Evolutionary conservation across 2,797 vertebrate genomes (phyloP).

Genomic region (Apogon talboti): DNA sequence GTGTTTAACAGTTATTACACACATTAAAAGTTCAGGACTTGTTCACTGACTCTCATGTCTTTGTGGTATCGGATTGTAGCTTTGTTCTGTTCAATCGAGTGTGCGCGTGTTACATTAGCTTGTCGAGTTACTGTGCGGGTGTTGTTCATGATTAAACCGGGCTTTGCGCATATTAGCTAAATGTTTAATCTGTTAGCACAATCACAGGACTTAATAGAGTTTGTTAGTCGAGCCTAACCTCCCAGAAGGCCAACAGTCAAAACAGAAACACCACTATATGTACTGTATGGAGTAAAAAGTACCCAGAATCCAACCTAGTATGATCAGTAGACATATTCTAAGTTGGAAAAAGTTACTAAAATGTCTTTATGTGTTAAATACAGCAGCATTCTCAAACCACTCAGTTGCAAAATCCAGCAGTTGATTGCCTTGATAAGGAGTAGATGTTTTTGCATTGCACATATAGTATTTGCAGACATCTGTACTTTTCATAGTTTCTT

Average conservation of each 20-base stretch:
- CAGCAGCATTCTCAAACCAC: neutral
- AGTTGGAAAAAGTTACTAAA: neutral
- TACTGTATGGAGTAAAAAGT: neutral
- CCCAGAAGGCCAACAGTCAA: neutral
- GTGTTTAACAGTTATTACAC: neutral
- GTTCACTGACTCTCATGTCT: neutral
- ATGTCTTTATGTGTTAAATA: neutral
- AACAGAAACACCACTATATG: neutral
- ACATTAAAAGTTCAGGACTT: neutral
- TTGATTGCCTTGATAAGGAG: neutral
- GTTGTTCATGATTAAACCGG: constrained; percentile 4
- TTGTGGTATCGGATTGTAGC: neutral
- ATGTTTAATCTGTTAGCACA: constrained; percentile 24
- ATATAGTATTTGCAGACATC: too few relatives aligned
- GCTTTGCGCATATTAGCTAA: neutral
- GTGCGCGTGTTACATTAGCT: constrained; percentile 8
- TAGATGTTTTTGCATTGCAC: too few relatives aligned
- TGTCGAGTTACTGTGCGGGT: constrained; percentile 27
- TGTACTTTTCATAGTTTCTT: neutral
- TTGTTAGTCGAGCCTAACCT: neutral
- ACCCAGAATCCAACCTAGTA: constrained; percentile 14
- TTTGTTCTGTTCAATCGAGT: constrained; percentile 12
- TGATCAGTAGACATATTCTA: neutral
- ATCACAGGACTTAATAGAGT: neutral
- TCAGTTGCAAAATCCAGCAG: neutral